Evolutionary conservation across 2,113 vertebrate genomes (phyloP).

Genomic region (Centropus unirufus): DNA sequence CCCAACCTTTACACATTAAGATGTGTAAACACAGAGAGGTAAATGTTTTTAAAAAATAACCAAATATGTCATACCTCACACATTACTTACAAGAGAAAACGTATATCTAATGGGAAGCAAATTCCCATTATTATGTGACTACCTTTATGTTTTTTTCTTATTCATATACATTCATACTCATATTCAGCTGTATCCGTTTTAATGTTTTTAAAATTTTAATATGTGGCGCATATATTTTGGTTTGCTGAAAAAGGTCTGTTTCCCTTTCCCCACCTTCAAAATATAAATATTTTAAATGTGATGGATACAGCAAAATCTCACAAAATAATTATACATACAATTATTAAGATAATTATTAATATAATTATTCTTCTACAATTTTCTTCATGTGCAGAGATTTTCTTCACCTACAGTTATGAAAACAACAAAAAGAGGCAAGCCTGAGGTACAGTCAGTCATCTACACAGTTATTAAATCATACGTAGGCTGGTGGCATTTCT

Average conservation of each 20-base stretch:
- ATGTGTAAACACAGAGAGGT: neutral
- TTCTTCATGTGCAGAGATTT: neutral
- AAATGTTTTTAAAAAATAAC: neutral
- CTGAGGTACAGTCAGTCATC: neutral
- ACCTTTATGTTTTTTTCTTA: neutral
- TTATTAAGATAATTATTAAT: no score
- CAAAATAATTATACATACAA: neutral
- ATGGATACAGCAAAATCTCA: neutral
- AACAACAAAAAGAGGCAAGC: neutral
- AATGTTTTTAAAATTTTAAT: neutral
- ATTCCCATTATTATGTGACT: neutral
- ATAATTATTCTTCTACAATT: neutral
- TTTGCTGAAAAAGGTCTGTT: neutral
- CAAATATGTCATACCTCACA: neutral
- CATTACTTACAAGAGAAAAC: neutral
- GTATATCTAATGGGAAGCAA: neutral
- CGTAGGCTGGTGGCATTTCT: neutral
- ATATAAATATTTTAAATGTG: neutral
- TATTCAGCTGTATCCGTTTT: neutral
- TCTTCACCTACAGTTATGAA: neutral
- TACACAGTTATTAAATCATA: neutral
- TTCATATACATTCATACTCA: neutral
- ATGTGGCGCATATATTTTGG: neutral
- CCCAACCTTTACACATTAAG: neutral
- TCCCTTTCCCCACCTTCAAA: neutral